Conservation (phyloP, 1,140 invertebrate species). For the Halesus radiatus region DNA sequence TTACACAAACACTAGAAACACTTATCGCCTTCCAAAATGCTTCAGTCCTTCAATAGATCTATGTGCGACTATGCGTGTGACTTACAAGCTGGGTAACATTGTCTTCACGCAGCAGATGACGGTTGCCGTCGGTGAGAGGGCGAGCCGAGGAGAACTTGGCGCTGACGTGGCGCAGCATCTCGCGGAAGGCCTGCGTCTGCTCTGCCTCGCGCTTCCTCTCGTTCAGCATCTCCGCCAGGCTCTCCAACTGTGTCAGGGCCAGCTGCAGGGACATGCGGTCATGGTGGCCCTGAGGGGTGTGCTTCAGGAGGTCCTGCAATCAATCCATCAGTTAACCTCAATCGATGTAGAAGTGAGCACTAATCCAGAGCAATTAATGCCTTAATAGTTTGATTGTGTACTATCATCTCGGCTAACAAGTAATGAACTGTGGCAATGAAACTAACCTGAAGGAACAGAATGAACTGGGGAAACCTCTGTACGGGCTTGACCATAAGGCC, state of each 20-base stretch:
- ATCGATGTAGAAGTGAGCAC: no score
- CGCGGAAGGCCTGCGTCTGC: slow-evolving; percentile 91
- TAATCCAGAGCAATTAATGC: no score
- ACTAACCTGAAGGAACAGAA: slow-evolving; percentile 83
- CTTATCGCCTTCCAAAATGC: no score
- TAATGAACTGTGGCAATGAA: no score
- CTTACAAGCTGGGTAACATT: slow-evolving; percentile 89
- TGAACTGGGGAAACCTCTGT: slow-evolving; percentile 97
- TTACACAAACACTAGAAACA: background rate
- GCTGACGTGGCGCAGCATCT: slow-evolving; percentile 84
- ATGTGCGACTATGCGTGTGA: background rate
- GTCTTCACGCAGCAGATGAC: slow-evolving; percentile 87
- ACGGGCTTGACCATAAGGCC: slow-evolving; percentile 98
- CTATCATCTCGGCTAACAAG: no score
- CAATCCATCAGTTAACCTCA: no score
- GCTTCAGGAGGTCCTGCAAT: slow-evolving; percentile 88
- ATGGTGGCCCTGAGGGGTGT: slow-evolving; percentile 93
- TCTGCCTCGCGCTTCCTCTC: slow-evolving; percentile 96
- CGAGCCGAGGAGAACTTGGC: slow-evolving; percentile 82
- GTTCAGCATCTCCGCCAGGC: slow-evolving; percentile 94
- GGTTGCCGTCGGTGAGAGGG: slow-evolving; percentile 74
- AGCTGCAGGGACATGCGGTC: slow-evolving; percentile 94
- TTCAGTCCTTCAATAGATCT: background rate
- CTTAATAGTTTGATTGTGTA: no score
- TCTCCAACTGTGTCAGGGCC: slow-evolving; percentile 94